phyloP scores from a whole-genome alignment of 2,888 invertebrate species.

The Tanypteryx hageni region DNA sequence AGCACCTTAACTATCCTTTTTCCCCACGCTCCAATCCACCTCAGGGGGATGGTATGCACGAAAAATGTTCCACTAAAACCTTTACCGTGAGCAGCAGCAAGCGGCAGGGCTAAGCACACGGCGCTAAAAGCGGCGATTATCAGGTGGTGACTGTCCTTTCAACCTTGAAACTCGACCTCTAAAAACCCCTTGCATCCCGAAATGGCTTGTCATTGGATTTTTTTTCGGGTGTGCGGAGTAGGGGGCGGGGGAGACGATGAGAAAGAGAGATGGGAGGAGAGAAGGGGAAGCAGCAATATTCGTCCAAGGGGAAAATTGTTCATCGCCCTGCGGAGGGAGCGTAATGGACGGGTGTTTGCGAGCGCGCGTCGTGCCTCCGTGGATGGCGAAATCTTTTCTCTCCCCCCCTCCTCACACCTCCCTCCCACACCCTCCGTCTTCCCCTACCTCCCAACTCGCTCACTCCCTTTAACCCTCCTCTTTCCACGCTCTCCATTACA shows the following conservation, averaged over 20 bases:
- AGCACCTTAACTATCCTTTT: no score
- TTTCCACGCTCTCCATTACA: not conserved
- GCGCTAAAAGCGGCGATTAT: not conserved
- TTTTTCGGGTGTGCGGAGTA: not conserved
- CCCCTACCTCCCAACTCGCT: not conserved
- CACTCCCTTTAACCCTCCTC: not conserved
- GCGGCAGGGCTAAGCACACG: not conserved
- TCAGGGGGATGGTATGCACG: not conserved
- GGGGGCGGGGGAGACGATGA: not conserved
- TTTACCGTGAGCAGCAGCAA: not conserved
- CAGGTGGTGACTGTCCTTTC: not conserved
- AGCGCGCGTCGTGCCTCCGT: not conserved
- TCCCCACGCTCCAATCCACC: not conserved
- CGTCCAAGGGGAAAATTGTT: constrained; percentile 19
- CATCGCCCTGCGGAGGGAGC: not conserved
- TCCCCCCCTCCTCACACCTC: not conserved
- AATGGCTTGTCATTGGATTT: not conserved
- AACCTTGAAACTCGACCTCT: not conserved
- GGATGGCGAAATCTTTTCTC: not conserved
- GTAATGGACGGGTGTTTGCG: not conserved
- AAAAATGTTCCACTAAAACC: not conserved
- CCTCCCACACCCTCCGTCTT: not conserved
- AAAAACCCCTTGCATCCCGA: not conserved
- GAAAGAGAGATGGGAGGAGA: not conserved
- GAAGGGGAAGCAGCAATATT: not conserved